phyloP scores from a whole-genome alignment of 2,888 invertebrate genomes.

The Calameuta filiformis region DNA sequence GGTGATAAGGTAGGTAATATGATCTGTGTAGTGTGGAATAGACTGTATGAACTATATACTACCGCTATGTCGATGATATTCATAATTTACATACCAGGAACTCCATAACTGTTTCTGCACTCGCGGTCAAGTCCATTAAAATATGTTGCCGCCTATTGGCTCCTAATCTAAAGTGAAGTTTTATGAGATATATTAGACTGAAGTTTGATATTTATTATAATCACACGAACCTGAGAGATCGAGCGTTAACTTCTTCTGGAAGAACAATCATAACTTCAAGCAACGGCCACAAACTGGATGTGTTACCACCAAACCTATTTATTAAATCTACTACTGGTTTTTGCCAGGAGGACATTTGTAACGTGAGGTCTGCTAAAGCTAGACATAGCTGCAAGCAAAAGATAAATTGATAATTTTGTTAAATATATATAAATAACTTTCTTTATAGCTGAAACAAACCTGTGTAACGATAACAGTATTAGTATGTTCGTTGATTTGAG shows the following conservation, averaged over 20 bases:
- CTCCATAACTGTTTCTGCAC: conserved; percentile 81
- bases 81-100: conserved; percentile 72
- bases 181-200: conserved; percentile 5
- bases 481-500: conserved; percentile 82
- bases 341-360: conserved; percentile 95
- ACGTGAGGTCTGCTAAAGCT: conserved; percentile 91
- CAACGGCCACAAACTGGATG: conserved; percentile 81
- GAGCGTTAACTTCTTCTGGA: conserved; percentile 93
- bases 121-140: conserved; percentile 79
- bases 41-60: neutral
- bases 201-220: conserved; percentile 8
- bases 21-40: neutral
- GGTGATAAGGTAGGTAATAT: neutral
- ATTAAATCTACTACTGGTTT: conserved; percentile 88
- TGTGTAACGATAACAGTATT: conserved; percentile 90
- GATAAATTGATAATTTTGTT: neutral
- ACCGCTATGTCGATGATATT: neutral
- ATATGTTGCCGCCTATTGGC: conserved; percentile 91
- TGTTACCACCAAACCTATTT: conserved; percentile 75
- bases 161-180: conserved; percentile 71
- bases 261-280: conserved; percentile 93
- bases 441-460: conserved; percentile 49
- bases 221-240: conserved; percentile 71
- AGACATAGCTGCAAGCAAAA: conserved; percentile 75
- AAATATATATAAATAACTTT: neutral